These are phyloP conservation scores for Motacilla alba DNA, from an alignment of 2,113 vertebrate genomes.

Conservation along the genomic window DNA sequence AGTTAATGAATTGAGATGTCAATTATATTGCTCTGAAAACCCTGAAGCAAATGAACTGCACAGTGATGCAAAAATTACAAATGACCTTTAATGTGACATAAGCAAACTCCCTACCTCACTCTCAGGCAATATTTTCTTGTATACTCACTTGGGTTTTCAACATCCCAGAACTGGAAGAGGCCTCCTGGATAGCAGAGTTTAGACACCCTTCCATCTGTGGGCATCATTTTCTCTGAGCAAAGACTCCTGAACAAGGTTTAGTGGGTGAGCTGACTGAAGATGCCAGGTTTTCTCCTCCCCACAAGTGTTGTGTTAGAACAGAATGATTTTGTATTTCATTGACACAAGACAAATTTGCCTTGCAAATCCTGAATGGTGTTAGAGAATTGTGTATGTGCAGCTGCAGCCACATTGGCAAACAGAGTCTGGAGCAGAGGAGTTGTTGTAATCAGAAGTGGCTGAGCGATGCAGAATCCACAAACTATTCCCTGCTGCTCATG, in stretches of 20 bases:
- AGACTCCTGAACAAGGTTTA: not conserved
- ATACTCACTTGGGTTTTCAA: not conserved
- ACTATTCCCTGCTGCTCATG: not conserved
- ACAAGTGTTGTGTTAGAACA: not conserved
- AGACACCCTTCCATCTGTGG: not conserved
- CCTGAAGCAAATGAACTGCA: not conserved
- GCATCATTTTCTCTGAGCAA: not conserved
- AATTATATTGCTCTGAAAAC: not conserved
- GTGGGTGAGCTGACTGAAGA: not conserved
- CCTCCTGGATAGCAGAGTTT: not conserved
- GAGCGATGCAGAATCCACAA: not conserved
- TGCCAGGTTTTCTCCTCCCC: not conserved
- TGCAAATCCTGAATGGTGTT: not conserved
- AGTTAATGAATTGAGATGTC: constrained; percentile 13
- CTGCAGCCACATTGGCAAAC: not conserved
- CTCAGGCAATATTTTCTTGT: not conserved
- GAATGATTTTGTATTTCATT: not conserved
- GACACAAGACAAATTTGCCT: not conserved
- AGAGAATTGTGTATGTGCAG: not conserved
- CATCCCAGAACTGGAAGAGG: not conserved
- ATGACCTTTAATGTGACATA: not conserved
- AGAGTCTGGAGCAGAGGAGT: not conserved
- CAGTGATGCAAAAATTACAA: not conserved
- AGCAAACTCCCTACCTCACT: not conserved
- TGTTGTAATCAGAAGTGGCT: not conserved